Evolutionary conservation across 2,113 vertebrate genomes (phyloP).

Genomic region (Bagarius yarrelli): DNA sequence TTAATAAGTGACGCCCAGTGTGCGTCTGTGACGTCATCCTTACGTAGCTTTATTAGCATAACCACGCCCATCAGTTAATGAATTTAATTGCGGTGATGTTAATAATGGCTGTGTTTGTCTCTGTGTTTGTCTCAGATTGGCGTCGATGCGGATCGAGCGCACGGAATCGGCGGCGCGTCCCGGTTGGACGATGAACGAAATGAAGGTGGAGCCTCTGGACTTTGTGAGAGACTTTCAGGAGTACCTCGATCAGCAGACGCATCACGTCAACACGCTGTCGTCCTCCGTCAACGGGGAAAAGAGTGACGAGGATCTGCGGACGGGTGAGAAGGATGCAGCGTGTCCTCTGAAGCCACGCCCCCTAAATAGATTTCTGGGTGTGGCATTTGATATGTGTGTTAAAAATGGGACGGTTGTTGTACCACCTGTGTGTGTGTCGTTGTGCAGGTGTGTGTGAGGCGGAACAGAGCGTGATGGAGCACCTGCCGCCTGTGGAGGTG

Average conservation of each 20-base stretch:
- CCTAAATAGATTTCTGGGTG: neutral
- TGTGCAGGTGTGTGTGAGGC: slow-evolving; percentile 46
- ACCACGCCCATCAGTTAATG: neutral
- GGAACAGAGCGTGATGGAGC: slow-evolving; percentile 88
- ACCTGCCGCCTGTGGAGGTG: slow-evolving; percentile 87
- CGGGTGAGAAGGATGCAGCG: slow-evolving; percentile 70
- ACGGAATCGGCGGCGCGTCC: neutral
- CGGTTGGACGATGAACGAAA: slow-evolving; percentile 82
- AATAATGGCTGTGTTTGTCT: no score
- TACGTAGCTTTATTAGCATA: neutral
- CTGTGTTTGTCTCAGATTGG: neutral
- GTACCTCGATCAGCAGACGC: slow-evolving; percentile 96
- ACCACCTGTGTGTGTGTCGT: neutral
- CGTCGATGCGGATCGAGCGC: slow-evolving; percentile 23
- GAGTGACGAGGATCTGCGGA: slow-evolving; percentile 85
- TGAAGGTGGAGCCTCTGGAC: slow-evolving; percentile 94
- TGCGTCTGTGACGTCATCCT: neutral
- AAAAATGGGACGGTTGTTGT: neutral
- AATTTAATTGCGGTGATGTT: neutral
- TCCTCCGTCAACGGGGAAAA: slow-evolving; percentile 93
- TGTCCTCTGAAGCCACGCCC: neutral
- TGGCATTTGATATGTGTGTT: neutral
- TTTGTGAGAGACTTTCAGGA: slow-evolving; percentile 99
- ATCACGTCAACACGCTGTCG: slow-evolving; percentile 98
- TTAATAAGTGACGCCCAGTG: neutral